These are phyloP conservation scores for Campylomormyrus numenius DNA, from an alignment of 2,113 vertebrate species.

Conservation along the genomic window DNA sequence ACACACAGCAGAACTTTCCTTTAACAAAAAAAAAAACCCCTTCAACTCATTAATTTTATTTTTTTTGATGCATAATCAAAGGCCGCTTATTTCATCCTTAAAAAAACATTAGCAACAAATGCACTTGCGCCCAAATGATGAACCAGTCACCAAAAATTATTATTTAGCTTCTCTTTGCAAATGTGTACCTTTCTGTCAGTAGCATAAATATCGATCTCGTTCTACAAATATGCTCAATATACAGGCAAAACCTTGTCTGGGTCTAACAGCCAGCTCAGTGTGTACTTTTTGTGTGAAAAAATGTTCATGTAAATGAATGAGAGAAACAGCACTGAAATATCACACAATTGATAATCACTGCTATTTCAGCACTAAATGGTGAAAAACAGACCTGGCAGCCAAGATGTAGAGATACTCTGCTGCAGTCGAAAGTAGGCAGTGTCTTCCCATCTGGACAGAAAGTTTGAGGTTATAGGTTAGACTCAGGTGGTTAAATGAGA, in stretches of 20 bases:
- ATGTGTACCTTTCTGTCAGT: background rate
- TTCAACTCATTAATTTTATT: background rate
- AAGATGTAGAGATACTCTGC: background rate
- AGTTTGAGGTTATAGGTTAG: background rate
- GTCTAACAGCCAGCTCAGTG: too few relatives aligned
- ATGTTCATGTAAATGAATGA: background rate
- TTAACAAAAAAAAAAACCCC: background rate
- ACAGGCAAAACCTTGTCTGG: background rate
- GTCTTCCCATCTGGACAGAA: background rate
- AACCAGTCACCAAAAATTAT: background rate
- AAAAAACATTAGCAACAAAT: background rate
- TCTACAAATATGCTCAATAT: background rate
- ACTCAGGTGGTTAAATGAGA: background rate
- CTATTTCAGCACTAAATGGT: background rate
- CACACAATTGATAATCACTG: background rate
- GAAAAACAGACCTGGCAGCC: background rate
- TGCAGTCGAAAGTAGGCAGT: background rate
- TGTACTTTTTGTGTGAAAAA: background rate
- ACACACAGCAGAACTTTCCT: background rate
- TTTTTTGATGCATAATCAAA: background rate
- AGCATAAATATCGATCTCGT: background rate
- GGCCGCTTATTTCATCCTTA: background rate
- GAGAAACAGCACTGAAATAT: background rate
- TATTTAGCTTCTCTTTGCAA: background rate
- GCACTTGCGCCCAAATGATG: background rate